These are phyloP conservation scores for Antechinus stuartii DNA, from an alignment of 2,113 vertebrate genomes.

Conservation along the genomic window DNA sequence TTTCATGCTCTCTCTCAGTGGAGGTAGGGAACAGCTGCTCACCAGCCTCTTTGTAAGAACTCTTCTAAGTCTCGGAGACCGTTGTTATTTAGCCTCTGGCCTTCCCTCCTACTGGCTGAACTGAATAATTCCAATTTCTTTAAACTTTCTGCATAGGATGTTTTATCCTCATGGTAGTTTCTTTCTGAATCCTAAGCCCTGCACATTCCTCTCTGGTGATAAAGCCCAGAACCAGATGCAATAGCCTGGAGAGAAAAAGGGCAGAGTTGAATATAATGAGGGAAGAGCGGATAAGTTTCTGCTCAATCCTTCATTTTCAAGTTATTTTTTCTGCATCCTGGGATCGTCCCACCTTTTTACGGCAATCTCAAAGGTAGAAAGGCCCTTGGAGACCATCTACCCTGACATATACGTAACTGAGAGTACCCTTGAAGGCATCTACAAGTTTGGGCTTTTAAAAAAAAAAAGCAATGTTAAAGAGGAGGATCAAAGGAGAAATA, in stretches of 20 bases:
- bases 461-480: not conserved
- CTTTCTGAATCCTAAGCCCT: slow-evolving; percentile 26
- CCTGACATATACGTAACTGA: not conserved
- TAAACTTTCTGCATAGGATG: slow-evolving; percentile 20
- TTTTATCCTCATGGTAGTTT: slow-evolving; percentile 20
- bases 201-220: not conserved
- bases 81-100: not conserved
- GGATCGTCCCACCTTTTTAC: not conserved
- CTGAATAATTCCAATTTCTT: slow-evolving; percentile 16
- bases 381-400: not conserved
- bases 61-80: not conserved
- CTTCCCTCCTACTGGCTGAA: not conserved
- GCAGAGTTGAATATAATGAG: not conserved
- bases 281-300: not conserved
- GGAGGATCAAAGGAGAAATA: not conserved
- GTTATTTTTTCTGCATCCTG: slow-evolving; percentile 17
- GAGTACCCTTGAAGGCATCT: not conserved
- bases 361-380: not conserved
- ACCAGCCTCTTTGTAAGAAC: not conserved
- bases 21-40: not conserved
- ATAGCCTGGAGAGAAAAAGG: not conserved
- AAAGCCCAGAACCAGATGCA: not conserved
- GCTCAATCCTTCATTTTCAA: not conserved
- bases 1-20: not conserved
- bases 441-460: not conserved